A percentile compares a stretch with the other conserved stretches of the same genome.
These are phyloP conservation scores for Cherax quadricarinatus DNA, from an alignment of 1,140 invertebrate species.

Conservation along the genomic window DNA sequence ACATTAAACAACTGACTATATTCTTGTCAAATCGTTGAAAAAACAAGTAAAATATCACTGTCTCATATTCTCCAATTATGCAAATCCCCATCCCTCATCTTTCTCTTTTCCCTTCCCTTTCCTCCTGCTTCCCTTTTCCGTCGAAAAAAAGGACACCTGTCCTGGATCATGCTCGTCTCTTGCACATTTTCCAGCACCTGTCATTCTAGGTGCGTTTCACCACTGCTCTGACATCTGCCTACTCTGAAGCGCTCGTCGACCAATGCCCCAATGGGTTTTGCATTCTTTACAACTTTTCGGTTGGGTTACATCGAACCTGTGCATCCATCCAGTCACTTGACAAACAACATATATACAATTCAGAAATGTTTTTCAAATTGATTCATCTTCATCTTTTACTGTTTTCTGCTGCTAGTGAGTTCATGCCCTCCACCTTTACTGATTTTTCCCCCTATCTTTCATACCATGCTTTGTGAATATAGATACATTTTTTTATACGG, in stretches of 20 bases:
- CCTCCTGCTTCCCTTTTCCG: no score
- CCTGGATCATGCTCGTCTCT: background rate
- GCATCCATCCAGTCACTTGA: background rate
- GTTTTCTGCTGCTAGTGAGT: background rate
- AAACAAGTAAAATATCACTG: no score
- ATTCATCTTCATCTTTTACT: constrained; percentile 4
- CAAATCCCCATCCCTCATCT: no score
- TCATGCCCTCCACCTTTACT: background rate
- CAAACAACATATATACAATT: constrained; percentile 5
- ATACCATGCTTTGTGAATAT: no score
- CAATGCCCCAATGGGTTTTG: background rate
- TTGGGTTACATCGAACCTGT: background rate
- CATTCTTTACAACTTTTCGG: background rate
- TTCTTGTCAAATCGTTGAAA: no score
- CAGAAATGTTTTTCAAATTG: background rate
- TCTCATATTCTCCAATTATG: no score
- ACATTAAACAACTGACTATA: no score
- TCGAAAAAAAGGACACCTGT: background rate
- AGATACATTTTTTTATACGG: no score
- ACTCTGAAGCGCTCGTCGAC: background rate
- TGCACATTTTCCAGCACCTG: background rate
- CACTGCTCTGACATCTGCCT: background rate
- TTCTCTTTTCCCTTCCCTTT: no score
- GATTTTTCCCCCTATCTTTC: background rate
- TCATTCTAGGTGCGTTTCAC: background rate